Evolutionary conservation across 2,113 vertebrate genomes (phyloP).

Genomic region (Nycticorax nycticorax): DNA sequence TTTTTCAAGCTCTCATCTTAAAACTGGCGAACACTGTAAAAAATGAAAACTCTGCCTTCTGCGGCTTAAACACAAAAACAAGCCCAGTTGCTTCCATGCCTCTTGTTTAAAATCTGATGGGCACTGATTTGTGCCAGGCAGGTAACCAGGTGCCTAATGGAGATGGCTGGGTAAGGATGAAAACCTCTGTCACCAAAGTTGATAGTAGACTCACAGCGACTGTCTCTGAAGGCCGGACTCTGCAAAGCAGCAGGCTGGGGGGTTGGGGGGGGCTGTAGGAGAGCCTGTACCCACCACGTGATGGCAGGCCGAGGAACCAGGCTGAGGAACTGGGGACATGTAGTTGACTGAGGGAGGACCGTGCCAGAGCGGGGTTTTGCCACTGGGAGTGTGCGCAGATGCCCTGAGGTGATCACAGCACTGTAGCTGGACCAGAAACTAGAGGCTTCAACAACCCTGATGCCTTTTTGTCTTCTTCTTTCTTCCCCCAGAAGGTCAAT

Average conservation of each 20-base stretch:
- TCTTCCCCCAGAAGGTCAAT: background rate
- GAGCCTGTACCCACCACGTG: fast-evolving
- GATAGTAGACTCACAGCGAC: background rate
- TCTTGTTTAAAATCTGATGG: background rate
- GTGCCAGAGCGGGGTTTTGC: background rate
- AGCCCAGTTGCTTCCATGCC: background rate
- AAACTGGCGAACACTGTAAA: background rate
- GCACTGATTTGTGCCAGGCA: background rate
- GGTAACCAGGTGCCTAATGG: background rate
- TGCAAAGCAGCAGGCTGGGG: background rate
- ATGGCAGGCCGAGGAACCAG: background rate
- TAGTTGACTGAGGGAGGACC: background rate
- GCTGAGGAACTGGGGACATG: fast-evolving
- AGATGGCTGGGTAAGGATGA: background rate
- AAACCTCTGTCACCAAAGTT: background rate
- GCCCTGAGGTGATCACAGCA: background rate
- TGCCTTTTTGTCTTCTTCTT: background rate
- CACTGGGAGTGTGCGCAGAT: background rate
- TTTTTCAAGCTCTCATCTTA: conserved; percentile 29
- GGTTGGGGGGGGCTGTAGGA: no score
- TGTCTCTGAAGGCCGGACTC: background rate
- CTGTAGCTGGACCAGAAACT: background rate
- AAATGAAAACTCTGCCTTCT: background rate
- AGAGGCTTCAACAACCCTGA: background rate
- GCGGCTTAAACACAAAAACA: background rate